Evolutionary conservation across 1,140 invertebrate species (phyloP).

Genomic region (Lepidurus apus): DNA sequence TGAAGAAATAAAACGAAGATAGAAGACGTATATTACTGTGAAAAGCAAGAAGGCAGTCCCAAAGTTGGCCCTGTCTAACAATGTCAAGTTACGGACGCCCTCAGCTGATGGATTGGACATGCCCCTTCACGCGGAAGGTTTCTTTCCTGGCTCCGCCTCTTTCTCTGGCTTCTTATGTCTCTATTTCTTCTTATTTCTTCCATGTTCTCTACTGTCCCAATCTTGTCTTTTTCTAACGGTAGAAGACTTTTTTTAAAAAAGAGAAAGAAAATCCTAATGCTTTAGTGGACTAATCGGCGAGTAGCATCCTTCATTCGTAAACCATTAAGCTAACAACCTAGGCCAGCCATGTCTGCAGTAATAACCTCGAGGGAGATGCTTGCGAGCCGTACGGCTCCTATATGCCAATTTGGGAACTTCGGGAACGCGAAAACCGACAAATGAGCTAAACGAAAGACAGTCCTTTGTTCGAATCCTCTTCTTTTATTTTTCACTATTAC

Average conservation of each 20-base stretch:
- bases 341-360: constrained; percentile 9
- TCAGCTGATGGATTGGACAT: neutral
- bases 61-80: neutral
- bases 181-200: neutral
- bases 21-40: neutral
- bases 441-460: too few relatives aligned
- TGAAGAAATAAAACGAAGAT: neutral
- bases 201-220: neutral
- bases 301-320: constrained; percentile 10
- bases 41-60: neutral
- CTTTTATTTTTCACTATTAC: too few relatives aligned
- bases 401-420: too few relatives aligned
- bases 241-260: neutral
- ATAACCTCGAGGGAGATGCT: neutral
- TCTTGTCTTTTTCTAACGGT: neutral
- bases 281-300: neutral
- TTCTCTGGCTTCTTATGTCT: neutral
- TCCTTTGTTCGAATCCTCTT: too few relatives aligned
- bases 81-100: constrained; percentile 15
- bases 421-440: too few relatives aligned
- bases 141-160: neutral
- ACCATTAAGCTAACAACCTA: neutral
- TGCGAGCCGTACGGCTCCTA: neutral
- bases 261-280: neutral
- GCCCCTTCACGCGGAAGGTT: constrained; percentile 1